A percentile compares a stretch with the other conserved stretches of the same genome.
phyloP scores from a whole-genome alignment of 2,797 vertebrate species.

The Scolopax rusticola region DNA sequence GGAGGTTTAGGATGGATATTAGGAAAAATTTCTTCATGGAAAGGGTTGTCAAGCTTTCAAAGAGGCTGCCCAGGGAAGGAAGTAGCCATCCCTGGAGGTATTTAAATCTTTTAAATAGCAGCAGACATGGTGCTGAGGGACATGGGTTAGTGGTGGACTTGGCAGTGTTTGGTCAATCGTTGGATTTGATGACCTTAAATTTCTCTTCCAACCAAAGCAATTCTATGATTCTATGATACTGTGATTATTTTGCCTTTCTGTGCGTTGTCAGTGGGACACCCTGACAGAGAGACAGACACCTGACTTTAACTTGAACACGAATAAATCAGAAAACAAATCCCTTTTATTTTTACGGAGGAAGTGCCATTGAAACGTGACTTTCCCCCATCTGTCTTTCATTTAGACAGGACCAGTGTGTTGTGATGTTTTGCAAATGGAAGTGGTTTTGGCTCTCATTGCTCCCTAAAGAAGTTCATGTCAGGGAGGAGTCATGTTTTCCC shows the following conservation, averaged over 20 bases:
- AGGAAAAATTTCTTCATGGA: not conserved
- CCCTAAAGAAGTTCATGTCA: not conserved
- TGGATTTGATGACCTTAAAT: not conserved
- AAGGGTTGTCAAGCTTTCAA: not conserved
- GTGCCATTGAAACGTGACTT: not conserved
- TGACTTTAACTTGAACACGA: not conserved
- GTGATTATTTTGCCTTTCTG: not conserved
- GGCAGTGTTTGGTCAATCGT: not conserved
- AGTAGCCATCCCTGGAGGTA: not conserved
- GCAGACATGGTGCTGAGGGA: not conserved
- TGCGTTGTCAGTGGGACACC: not conserved
- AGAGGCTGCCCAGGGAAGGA: not conserved
- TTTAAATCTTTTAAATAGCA: not conserved
- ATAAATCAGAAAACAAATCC: not conserved
- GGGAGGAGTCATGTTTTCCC: not conserved
- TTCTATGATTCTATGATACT: not conserved
- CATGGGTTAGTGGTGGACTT: not conserved
- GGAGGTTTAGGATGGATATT: not conserved
- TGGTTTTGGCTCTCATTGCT: not conserved
- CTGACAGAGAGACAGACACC: accelerated
- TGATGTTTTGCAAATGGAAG: not conserved
- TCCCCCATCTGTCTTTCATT: not conserved
- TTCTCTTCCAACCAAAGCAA: not conserved
- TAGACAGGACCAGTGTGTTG: not conserved
- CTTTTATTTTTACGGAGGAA: not conserved